Evolutionary conservation across 1,140 invertebrate species (phyloP).

Genomic region (Zaprionus davidi): DNA sequence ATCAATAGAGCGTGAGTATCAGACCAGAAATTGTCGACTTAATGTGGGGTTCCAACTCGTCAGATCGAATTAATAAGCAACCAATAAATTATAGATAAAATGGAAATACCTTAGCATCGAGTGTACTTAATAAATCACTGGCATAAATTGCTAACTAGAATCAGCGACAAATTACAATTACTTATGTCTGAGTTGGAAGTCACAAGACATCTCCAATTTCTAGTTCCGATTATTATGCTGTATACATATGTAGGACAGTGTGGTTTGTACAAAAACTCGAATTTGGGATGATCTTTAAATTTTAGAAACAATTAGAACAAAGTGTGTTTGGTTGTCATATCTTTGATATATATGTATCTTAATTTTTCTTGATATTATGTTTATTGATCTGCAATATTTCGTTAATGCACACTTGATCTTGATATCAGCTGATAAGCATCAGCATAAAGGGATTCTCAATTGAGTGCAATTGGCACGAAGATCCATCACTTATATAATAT

Average conservation of each 20-base stretch:
- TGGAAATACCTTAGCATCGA: slow-evolving; percentile 21
- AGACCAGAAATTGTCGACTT: slow-evolving; percentile 29
- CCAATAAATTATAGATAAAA: slow-evolving; percentile 58
- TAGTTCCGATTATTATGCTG: too few relatives aligned
- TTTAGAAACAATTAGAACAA: too few relatives aligned
- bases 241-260: too few relatives aligned
- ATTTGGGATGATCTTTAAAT: too few relatives aligned
- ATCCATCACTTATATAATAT: slow-evolving; percentile 59
- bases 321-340: too few relatives aligned
- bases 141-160: slow-evolving; percentile 40
- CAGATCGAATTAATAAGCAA: slow-evolving; percentile 41
- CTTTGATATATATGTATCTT: too few relatives aligned
- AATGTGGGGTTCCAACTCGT: slow-evolving; percentile 14
- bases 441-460: slow-evolving; percentile 14
- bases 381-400: neutral
- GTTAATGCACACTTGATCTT: neutral
- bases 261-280: too few relatives aligned
- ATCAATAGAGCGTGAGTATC: slow-evolving; percentile 73
- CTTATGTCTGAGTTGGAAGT: neutral
- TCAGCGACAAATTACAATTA: slow-evolving; percentile 56
- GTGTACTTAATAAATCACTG: slow-evolving; percentile 55
- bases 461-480: slow-evolving; percentile 25
- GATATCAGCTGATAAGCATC: neutral
- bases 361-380: neutral
- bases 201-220: neutral